These are phyloP conservation scores for Altica lythri DNA, from an alignment of 2,888 invertebrate species.

Conservation along the genomic window DNA sequence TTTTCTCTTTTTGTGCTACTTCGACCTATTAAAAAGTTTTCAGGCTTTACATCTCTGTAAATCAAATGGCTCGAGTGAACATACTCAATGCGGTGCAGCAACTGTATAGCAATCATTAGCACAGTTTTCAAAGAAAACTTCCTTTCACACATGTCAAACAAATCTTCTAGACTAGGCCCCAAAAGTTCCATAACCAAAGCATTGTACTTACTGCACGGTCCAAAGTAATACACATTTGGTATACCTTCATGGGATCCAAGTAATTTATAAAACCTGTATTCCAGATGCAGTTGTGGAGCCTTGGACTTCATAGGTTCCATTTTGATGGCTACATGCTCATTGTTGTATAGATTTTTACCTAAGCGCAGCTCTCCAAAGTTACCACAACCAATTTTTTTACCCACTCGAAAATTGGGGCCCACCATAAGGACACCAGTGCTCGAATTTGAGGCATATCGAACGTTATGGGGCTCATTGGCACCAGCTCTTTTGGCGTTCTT, in stretches of 20 bases:
- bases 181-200: slow-evolving; percentile 99
- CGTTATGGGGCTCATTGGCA: slow-evolving; percentile 75
- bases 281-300: slow-evolving; percentile 99
- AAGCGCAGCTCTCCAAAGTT: slow-evolving; percentile 99
- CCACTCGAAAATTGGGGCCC: slow-evolving; percentile 99
- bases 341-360: slow-evolving; percentile 99
- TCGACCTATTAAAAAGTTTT: slow-evolving; percentile 99
- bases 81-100: slow-evolving; percentile 97
- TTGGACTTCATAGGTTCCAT: slow-evolving; percentile 99
- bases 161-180: slow-evolving; percentile 98
- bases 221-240: slow-evolving; percentile 99
- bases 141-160: slow-evolving; percentile 98
- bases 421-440: slow-evolving; percentile 95
- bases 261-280: slow-evolving; percentile 99
- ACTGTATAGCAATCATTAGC: slow-evolving; percentile 72
- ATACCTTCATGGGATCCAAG: slow-evolving; percentile 98
- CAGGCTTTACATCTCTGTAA: slow-evolving; percentile 99
- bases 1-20: slow-evolving; percentile 97
- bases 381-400: slow-evolving; percentile 99
- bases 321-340: slow-evolving; percentile 99
- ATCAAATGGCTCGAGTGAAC: slow-evolving; percentile 99
- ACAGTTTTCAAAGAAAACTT: slow-evolving; percentile 83
- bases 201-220: slow-evolving; percentile 99
- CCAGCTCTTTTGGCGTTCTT: slow-evolving; percentile 32
- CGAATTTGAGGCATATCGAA: slow-evolving; percentile 76